phyloP scores from a whole-genome alignment of 2,113 vertebrate species.

The Pleuronectes platessa region DNA sequence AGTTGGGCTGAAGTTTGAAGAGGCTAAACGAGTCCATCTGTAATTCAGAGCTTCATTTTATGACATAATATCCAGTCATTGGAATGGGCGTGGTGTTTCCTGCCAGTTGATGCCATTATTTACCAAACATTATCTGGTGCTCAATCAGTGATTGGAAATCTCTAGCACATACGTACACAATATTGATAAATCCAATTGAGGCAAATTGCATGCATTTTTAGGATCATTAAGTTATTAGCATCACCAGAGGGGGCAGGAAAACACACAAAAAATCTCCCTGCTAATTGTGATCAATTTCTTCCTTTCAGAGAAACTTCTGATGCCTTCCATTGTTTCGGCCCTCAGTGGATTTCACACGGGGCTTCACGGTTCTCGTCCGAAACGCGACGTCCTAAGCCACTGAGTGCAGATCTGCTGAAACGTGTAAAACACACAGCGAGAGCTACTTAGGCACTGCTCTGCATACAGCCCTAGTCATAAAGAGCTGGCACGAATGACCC shows the following conservation, averaged over 20 bases:
- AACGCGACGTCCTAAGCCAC: slow-evolving; percentile 9
- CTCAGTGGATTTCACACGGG: slow-evolving; percentile 45
- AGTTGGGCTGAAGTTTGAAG: slow-evolving; percentile 11
- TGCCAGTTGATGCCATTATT: slow-evolving; percentile 42
- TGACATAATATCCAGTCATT: slow-evolving; percentile 28
- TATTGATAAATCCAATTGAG: slow-evolving; percentile 73
- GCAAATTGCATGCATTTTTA: slow-evolving; percentile 79
- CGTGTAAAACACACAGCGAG: not conserved
- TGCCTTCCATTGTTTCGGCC: slow-evolving; percentile 53
- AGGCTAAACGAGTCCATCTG: not conserved
- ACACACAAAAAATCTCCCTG: slow-evolving; percentile 68
- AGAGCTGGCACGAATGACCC: slow-evolving; percentile 35
- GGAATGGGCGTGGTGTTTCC: slow-evolving; percentile 43
- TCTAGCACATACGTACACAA: slow-evolving; percentile 65
- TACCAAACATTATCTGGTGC: slow-evolving; percentile 50
- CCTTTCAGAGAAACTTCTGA: slow-evolving; percentile 71
- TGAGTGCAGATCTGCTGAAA: slow-evolving; percentile 4
- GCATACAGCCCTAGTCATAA: slow-evolving; percentile 39
- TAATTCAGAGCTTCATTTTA: slow-evolving; percentile 5
- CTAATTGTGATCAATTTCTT: slow-evolving; percentile 79
- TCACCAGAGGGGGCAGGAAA: slow-evolving; percentile 79
- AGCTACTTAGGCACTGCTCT: slow-evolving; percentile 28
- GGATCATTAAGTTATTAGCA: slow-evolving; percentile 80
- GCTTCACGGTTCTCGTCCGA: slow-evolving; percentile 25
- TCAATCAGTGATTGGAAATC: slow-evolving; percentile 76